Percentiles rank a stretch among this genome's conserved stretches.
Conservation (phyloP, 1,140 invertebrate genomes). For the Cyrtorhinus lividipennis region DNA sequence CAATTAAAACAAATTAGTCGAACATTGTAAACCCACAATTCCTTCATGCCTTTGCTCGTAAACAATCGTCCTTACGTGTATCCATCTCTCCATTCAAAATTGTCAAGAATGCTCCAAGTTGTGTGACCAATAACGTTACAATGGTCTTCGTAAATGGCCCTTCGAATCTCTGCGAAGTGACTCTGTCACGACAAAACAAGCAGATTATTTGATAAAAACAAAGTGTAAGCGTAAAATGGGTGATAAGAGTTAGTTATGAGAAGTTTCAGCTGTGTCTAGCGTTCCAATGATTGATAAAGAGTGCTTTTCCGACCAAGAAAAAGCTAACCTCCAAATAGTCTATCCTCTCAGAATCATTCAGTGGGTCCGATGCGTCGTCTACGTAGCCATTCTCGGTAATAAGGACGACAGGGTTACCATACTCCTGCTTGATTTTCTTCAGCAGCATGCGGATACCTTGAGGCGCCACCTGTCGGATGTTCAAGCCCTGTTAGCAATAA, state of each 20-base stretch:
- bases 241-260: too few relatives aligned
- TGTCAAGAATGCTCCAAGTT: conserved; percentile 61
- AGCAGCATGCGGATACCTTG: conserved; percentile 32
- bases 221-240: too few relatives aligned
- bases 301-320: too few relatives aligned
- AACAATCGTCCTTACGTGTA: conserved; percentile 50
- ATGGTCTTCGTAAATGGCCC: conserved; percentile 46
- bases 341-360: conserved; percentile 37
- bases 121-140: conserved; percentile 51
- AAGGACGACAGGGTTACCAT: conserved; percentile 31
- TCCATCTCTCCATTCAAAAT: conserved; percentile 61
- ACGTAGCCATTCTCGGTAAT: conserved; percentile 36
- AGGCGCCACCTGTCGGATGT: conserved; percentile 28
- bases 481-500: too few relatives aligned
- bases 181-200: conserved; percentile 29
- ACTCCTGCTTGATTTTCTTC: conserved; percentile 36
- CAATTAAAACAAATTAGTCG: too few relatives aligned
- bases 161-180: conserved; percentile 47
- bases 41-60: too few relatives aligned
- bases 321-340: conserved; percentile 39
- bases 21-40: conserved; percentile 3
- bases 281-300: too few relatives aligned
- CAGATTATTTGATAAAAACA: too few relatives aligned
- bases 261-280: too few relatives aligned
- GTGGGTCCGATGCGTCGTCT: conserved; percentile 21